These are phyloP conservation scores for Papilio dardanus DNA, from an alignment of 1,140 invertebrate genomes.

Conservation along the genomic window DNA sequence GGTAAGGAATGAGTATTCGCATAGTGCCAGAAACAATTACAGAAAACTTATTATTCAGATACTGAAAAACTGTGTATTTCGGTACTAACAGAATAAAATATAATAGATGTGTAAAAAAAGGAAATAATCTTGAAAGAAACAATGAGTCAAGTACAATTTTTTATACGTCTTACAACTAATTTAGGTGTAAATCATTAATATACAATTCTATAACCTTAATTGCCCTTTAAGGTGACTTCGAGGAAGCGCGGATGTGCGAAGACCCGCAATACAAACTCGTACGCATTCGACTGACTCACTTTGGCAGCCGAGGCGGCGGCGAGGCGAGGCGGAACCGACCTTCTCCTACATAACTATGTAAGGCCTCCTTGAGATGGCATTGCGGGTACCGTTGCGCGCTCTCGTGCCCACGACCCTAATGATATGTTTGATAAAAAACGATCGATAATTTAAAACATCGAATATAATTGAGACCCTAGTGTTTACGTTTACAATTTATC, in stretches of 20 bases:
- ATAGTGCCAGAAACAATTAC: not conserved
- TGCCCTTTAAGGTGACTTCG: not conserved
- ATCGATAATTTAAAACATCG: not conserved
- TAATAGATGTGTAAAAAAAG: no score
- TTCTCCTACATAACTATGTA: constrained; percentile 51
- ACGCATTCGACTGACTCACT: constrained; percentile 48
- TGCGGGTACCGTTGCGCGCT: constrained; percentile 37
- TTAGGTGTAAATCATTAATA: not conserved
- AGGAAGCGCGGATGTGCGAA: constrained; percentile 26
- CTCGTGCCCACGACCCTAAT: constrained; percentile 33
- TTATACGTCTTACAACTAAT: not conserved
- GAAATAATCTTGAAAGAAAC: not conserved
- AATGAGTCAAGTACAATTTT: no score
- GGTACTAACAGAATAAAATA: no score
- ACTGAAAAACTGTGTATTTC: no score
- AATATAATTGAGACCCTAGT: not conserved
- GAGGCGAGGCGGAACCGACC: constrained; percentile 53
- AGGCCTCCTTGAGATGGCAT: constrained; percentile 34
- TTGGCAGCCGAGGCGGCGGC: constrained; percentile 48
- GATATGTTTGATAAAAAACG: not conserved
- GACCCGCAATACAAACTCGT: constrained; percentile 18
- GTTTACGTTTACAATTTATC: no score
- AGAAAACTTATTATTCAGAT: not conserved
- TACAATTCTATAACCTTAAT: not conserved
- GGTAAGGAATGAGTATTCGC: not conserved